Base-by-base conservation (phyloP, 2,888 invertebrate species). In the Clistopyga incitator region DNA sequence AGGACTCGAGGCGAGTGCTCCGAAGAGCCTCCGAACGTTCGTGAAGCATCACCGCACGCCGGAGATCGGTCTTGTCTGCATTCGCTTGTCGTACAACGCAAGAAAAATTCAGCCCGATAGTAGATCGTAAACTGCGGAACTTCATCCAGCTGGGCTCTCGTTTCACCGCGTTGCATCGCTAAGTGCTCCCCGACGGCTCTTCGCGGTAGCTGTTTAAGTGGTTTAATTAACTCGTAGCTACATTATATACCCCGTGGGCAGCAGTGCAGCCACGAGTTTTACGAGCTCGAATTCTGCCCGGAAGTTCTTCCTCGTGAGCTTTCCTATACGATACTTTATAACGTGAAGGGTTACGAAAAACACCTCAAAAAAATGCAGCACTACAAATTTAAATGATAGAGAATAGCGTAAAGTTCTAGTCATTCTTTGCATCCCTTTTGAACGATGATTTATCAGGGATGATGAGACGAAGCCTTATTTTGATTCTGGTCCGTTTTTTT, bases 181-280 rank as follows among this genome's bases (percentile, higher is more conserved):
- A 75, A 80, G 77, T 82, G 82, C 84, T 85, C 82, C 52, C 61
- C 72, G 52, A 45, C 56, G 76, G 54, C 77, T 84, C 75, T 86
- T 86, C 84, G 83, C 84, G 76, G 78, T 83, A 47, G 80, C 79
- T 81, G 81, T 83, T 85, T 85, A 87, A 87, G 87, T 87, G 86
- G 82, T 85, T 87, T 87, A 87, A 88, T 88, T 88, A 86, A 88
- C 86, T 84, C 80, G 82, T 72, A 70, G 74, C 83, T 78, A 70
- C 78, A 78, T 84, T 78, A 61, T 34, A 8, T 61, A 74, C 74
- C 74, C 78, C 54, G 64, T 74, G 68, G 64, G 77, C 81, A 78
- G 65, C 50, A 65, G 38, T 45, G 18, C 52, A 38, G 78, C 42
- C 65, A 50, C 77, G 23, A 20, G 25, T 74, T 84, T 84, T 84